These are phyloP conservation scores for Drosophila ficusphila DNA, from an alignment of 1,140 invertebrate genomes.

Conservation along the genomic window DNA sequence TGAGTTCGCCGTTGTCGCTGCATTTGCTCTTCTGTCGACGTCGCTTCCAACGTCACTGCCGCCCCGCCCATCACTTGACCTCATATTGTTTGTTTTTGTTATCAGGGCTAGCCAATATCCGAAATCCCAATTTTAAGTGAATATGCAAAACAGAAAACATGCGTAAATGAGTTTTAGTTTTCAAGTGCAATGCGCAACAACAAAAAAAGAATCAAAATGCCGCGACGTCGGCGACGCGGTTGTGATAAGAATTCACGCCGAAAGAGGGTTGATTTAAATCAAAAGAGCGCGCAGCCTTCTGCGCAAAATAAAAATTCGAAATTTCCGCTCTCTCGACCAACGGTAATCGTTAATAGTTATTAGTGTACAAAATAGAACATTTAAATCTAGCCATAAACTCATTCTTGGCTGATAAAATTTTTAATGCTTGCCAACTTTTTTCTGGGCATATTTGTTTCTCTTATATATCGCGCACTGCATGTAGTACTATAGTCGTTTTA, in stretches of 20 bases:
- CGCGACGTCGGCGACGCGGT: neutral
- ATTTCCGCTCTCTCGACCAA: neutral
- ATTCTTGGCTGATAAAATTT: neutral
- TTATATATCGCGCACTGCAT: constrained; percentile 64
- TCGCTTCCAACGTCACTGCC: constrained; percentile 9
- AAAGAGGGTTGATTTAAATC: constrained; percentile 24
- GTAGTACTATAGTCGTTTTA: constrained; percentile 9
- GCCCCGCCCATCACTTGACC: constrained; percentile 57
- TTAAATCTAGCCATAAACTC: constrained; percentile 1
- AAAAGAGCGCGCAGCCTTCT: constrained; percentile 65
- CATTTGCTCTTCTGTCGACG: constrained; percentile 22
- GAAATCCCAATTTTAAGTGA: constrained; percentile 34
- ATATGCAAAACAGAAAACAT: constrained; percentile 3
- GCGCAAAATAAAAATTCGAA: constrained; percentile 53
- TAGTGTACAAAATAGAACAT: constrained; percentile 6
- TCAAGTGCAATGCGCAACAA: constrained; percentile 74
- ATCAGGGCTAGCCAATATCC: constrained; percentile 20
- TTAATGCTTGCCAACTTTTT: neutral
- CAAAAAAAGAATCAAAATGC: constrained; percentile 29
- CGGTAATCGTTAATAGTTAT: constrained; percentile 25
- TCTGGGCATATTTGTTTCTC: constrained; percentile 32
- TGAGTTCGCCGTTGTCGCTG: constrained; percentile 21
- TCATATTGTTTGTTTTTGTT: constrained; percentile 20
- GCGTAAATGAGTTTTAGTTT: constrained; percentile 73
- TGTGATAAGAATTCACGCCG: constrained; percentile 27